Evolutionary conservation across 2,113 vertebrate species (phyloP), one percentile per base, ranked within the genome.

Genomic region (Pelodiscus sinensis): DNA sequence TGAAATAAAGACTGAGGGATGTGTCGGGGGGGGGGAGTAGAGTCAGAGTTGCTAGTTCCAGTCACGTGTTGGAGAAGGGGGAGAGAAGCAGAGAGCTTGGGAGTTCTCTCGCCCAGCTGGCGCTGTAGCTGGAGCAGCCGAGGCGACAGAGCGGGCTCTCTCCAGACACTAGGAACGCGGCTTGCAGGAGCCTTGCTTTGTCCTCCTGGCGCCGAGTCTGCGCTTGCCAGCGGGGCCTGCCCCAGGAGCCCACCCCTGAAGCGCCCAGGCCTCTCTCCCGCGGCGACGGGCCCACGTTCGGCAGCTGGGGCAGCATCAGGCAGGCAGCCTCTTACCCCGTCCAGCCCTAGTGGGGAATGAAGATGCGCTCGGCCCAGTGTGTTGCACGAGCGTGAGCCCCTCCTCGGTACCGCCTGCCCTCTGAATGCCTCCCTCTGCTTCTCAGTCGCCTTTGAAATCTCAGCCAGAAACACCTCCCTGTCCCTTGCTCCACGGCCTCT

Each of bases 41-140:
- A 44, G 89, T 81, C 91, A 82, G 55, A 60, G 79, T 79, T 38
- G 35, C 29, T 0, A 0, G 60, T 0, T 0, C 2, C 0, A 35
- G 79, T 84, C 57, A 1, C 0, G 3, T 4, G 56, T 24, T 22
- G 21, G 38, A 44, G 38, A 44, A 44, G n/a, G n/a, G n/a, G n/a
- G n/a, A n/a, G n/a, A n/a, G n/a, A n/a, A 44, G 38, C 38, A 44
- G 38, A 44, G 38, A 44, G 38, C 38, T 44, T 44, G 38, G 38
- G 38, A 3, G 38, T 44, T 44, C 38, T 5, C 38, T 44, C 38
- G 38, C 38, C 38, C 38, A 44, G 38, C 38, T 5, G 3, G 38
- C 38, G 38, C 38, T 44, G 27, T 31, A 16, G 62, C 62, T 65
- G 62, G 27, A 65, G 6, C 62, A 16, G 29, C 62, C 7, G 29